These are phyloP conservation scores for Dromiciops gliroides DNA, from an alignment of 2,113 vertebrate species.

Conservation along the genomic window DNA sequence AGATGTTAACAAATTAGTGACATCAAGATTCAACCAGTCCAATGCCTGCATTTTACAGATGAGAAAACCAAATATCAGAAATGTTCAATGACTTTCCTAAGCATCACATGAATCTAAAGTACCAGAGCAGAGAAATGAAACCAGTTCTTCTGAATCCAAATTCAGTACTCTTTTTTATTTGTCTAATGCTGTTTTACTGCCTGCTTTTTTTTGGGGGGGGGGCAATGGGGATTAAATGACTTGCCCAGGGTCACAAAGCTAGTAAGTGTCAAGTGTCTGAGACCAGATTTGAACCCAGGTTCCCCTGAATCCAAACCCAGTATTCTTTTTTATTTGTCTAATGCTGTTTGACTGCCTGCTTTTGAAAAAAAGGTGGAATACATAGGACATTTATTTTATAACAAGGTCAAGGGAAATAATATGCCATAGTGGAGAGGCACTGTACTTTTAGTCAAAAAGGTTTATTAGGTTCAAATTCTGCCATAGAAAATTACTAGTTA, in stretches of 20 bases:
- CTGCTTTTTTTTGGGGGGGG: too few species aligned
- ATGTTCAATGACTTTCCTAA: background rate
- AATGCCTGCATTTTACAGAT: background rate
- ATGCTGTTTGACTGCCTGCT: background rate
- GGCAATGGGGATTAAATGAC: too few species aligned
- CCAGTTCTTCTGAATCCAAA: background rate
- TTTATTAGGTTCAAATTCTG: background rate
- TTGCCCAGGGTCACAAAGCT: too few species aligned
- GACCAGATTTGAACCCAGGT: background rate
- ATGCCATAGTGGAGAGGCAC: background rate
- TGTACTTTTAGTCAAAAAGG: background rate
- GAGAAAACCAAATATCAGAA: background rate
- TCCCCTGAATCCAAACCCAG: background rate
- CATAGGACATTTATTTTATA: background rate
- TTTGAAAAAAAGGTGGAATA: background rate
- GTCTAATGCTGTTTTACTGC: background rate
- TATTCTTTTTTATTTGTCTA: background rate
- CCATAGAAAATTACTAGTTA: background rate
- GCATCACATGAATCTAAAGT: background rate
- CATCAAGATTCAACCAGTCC: background rate
- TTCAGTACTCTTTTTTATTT: background rate
- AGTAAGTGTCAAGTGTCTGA: too few species aligned
- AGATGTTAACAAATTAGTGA: background rate
- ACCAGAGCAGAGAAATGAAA: background rate
- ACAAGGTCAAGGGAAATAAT: background rate